These are phyloP conservation scores for Dermolepida albohirtum DNA, from an alignment of 2,888 invertebrate species.

Conservation along the genomic window DNA sequence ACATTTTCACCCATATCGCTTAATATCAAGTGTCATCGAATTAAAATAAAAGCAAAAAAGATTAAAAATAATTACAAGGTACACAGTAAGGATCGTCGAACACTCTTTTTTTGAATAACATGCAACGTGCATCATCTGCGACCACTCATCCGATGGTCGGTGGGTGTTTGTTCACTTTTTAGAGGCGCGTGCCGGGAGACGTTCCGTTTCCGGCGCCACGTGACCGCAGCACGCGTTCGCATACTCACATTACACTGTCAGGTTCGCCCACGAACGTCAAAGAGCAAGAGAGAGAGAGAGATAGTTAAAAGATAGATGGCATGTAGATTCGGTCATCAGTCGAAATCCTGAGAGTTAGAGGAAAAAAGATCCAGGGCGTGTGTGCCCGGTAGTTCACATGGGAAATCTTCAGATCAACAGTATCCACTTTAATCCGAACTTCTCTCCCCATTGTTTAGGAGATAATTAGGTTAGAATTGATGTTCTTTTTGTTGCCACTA, in stretches of 20 bases:
- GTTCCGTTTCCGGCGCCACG: conserved; percentile 46
- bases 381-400: conserved; percentile 52
- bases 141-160: conserved; percentile 49
- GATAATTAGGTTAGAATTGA: conserved; percentile 56
- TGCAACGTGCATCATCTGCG: conserved; percentile 8
- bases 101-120: conserved; percentile 47
- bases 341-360: background rate
- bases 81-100: conserved; percentile 30
- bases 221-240: conserved; percentile 51
- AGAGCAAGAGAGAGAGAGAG: conserved; percentile 4
- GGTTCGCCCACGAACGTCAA: conserved; percentile 40
- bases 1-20: no score
- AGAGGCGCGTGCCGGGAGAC: conserved; percentile 50
- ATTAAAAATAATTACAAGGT: conserved; percentile 46
- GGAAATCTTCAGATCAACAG: conserved; percentile 54
- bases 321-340: background rate
- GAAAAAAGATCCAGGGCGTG: conserved; percentile 34
- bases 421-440: conserved; percentile 51
- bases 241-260: conserved; percentile 53
- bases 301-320: no score
- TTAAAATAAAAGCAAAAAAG: conserved; percentile 22
- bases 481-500: conserved; percentile 50
- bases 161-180: conserved; percentile 56
- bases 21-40: background rate
- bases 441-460: conserved; percentile 47